Percentiles rank a stretch among this genome's conserved stretches.
phyloP scores from a whole-genome alignment of 2,113 vertebrate genomes.

The Atrichornis clamosus region DNA sequence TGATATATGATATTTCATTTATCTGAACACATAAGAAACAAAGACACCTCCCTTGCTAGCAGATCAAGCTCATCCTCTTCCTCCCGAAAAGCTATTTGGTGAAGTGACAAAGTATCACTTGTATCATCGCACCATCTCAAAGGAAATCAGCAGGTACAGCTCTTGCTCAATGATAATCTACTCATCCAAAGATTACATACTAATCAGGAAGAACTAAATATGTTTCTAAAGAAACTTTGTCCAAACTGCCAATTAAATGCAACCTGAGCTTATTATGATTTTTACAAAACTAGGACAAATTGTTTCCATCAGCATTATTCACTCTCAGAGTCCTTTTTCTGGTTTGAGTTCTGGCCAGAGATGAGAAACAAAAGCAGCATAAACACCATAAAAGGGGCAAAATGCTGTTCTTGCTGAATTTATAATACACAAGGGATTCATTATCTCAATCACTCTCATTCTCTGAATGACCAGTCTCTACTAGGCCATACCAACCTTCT shows the following conservation, averaged over 20 bases:
- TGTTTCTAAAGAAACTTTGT: background rate
- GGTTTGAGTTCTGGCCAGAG: background rate
- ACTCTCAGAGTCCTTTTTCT: background rate
- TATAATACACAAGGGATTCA: background rate
- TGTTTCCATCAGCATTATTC: background rate
- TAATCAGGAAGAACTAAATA: background rate
- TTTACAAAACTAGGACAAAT: background rate
- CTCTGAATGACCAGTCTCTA: background rate
- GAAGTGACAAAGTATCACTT: background rate
- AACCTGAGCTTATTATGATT: background rate
- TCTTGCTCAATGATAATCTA: background rate
- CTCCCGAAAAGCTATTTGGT: background rate
- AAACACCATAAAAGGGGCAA: background rate
- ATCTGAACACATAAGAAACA: background rate
- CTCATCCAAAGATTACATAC: background rate
- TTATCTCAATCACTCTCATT: background rate
- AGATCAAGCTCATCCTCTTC: background rate
- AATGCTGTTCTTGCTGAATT: background rate
- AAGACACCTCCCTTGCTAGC: background rate
- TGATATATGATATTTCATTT: background rate
- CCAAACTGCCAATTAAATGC: background rate
- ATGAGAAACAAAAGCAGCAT: background rate
- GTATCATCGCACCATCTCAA: fast-evolving
- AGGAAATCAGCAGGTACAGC: background rate
- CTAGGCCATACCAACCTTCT: background rate